These are phyloP conservation scores for Pagrus major DNA, from an alignment of 2,113 vertebrate genomes.

Conservation along the genomic window DNA sequence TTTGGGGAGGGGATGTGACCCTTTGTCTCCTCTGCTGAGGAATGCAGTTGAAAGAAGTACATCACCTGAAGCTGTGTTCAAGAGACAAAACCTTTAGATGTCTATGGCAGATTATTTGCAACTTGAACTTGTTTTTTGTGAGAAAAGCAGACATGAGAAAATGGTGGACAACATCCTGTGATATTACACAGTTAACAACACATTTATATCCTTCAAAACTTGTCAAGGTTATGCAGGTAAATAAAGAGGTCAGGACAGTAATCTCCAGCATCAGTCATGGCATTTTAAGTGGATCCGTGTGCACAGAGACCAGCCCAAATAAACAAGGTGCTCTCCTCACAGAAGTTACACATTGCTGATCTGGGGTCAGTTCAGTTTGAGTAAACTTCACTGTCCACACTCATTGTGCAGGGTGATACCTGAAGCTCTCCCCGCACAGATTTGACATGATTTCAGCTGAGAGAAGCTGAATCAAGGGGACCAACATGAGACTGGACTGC, in stretches of 20 bases:
- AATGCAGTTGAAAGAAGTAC: constrained; percentile 13
- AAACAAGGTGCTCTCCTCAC: constrained; percentile 37
- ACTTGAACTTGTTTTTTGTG: neutral
- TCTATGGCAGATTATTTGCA: neutral
- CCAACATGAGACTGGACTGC: neutral
- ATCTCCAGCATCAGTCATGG: constrained; percentile 38
- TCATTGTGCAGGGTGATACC: neutral
- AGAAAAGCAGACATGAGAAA: neutral
- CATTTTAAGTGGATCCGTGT: constrained; percentile 64
- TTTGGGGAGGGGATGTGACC: constrained; percentile 9
- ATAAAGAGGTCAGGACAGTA: neutral
- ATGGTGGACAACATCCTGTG: neutral
- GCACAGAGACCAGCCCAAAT: constrained; percentile 40
- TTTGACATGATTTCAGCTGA: neutral
- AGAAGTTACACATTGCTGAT: constrained; percentile 1
- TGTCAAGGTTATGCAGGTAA: neutral
- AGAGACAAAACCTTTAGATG: neutral
- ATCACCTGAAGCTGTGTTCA: constrained; percentile 20
- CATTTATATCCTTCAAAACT: neutral
- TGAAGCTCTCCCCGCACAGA: neutral
- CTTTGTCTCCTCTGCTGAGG: constrained; percentile 14
- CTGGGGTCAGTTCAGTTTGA: neutral
- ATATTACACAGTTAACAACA: neutral
- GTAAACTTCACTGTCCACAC: neutral
- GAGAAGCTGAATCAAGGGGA: neutral